These are phyloP conservation scores for Onychomys arenicola DNA, from an alignment of 2,797 vertebrate genomes.

Conservation along the genomic window DNA sequence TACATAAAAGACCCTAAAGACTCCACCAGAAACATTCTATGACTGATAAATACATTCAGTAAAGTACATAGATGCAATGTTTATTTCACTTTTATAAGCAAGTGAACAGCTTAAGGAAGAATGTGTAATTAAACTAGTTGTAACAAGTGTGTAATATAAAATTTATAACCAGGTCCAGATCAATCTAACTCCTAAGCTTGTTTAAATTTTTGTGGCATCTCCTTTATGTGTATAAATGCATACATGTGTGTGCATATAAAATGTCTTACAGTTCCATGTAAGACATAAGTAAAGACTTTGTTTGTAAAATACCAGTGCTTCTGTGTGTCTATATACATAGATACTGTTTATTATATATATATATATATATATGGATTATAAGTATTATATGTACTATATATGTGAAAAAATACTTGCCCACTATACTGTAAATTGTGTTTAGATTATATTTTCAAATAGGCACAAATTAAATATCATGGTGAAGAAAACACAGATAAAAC, in stretches of 20 bases:
- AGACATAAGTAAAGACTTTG: not conserved
- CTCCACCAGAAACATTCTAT: not conserved
- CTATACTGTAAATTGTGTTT: slow-evolving; percentile 29
- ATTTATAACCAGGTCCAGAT: not conserved
- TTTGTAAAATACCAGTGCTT: not conserved
- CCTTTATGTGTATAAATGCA: not conserved
- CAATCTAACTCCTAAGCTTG: slow-evolving; percentile 4
- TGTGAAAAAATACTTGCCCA: not conserved
- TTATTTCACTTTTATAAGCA: slow-evolving; percentile 24
- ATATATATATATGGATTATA: not conserved
- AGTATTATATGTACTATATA: not conserved
- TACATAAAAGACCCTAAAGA: not conserved
- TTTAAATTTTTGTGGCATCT: slow-evolving; percentile 14
- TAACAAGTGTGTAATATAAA: slow-evolving; percentile 30
- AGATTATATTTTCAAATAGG: slow-evolving; percentile 60
- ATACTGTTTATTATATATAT: not conserved
- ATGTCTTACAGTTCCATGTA: not conserved
- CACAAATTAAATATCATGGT: slow-evolving; percentile 65
- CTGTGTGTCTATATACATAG: not conserved
- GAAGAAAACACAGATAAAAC: slow-evolving; percentile 62
- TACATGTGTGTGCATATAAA: not conserved
- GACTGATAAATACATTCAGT: not conserved
- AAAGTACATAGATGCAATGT: not conserved
- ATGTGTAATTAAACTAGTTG: slow-evolving; percentile 37
- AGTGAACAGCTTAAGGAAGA: slow-evolving; percentile 19